Conservation (phyloP, 2,113 vertebrate genomes). For the Anolis sagrei region DNA sequence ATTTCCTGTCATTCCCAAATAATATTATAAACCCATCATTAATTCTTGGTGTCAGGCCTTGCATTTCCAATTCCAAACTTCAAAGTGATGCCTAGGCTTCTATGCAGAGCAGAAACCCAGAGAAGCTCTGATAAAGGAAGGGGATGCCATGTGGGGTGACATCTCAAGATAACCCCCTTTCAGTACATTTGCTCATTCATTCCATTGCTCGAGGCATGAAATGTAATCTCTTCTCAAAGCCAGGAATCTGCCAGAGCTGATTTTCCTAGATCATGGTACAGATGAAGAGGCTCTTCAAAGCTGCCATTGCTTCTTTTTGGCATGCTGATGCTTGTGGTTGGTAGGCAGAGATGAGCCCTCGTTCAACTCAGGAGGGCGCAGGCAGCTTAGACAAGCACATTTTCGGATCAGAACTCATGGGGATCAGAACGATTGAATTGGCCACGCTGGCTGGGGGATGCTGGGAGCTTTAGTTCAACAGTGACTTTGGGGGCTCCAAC, state of each 20-base stretch:
- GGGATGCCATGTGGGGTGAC: neutral
- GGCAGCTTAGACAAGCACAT: neutral
- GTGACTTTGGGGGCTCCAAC: neutral
- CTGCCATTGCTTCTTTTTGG: neutral
- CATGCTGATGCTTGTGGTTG: neutral
- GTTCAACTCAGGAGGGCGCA: neutral
- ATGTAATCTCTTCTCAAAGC: slow-evolving; percentile 9
- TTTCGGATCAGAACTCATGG: neutral
- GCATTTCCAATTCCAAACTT: slow-evolving; percentile 9
- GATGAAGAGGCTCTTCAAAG: neutral
- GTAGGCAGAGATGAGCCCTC: neutral
- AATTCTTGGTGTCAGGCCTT: slow-evolving; percentile 5
- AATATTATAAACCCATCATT: neutral
- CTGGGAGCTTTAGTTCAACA: neutral
- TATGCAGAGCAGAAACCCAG: neutral
- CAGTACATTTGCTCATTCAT: neutral
- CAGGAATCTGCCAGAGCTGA: slow-evolving; percentile 15
- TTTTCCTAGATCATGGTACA: neutral
- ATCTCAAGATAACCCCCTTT: neutral
- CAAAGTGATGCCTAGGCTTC: neutral
- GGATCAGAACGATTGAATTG: neutral
- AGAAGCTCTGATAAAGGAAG: neutral
- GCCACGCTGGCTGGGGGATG: neutral
- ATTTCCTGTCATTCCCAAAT: slow-evolving; percentile 3
- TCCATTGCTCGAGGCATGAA: slow-evolving; percentile 18